Evolutionary conservation across 2,113 vertebrate species (phyloP), one percentile per base, ranked within the genome.

Genomic region (Vulpes lagopus): DNA sequence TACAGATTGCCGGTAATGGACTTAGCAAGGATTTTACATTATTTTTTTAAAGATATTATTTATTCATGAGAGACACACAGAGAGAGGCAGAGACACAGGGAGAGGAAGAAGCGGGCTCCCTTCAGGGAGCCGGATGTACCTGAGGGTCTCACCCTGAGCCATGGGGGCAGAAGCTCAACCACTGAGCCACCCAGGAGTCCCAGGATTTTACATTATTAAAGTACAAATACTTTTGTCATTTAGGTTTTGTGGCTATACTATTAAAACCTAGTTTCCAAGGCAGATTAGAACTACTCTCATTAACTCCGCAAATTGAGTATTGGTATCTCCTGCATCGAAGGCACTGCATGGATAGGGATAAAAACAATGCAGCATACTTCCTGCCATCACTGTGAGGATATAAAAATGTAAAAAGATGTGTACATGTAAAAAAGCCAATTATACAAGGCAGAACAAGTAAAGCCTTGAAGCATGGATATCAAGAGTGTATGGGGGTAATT

Each of bases 181-280:
- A 43, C 6, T 43, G 43, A 43, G 43, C 43, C 43, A 43, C 43
- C 43, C 43, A 43, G 43, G 43, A 43, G 43, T 43, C 43, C 43
- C 43, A 60, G 43, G 8, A 57, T 89, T 67, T 95, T 64, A 81
- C 25, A 43, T 73, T 55, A 64, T 89, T 73, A 64, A 91, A 84
- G 43, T 85, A 30, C 74, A 86, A 81, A 74, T 69, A 25, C 35
- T 95, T 82, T 64, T 88, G 49, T 73, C 57, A 69, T 62, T 89
- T 92, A 71, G 38, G 19, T 81, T 22, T 74, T 87, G 49, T 79
- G 59, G 27, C 16, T 80, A 20, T 80, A 83, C 55, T 38, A 25
- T 76, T 32, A 30, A 80, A 82, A 94, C 20, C 35, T 65, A 20
- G 32, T 87, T 93, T 95, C 76, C 51, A 78, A 90, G 57, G 84